These are phyloP conservation scores for Danio albolineatus DNA, from an alignment of 2,797 vertebrate genomes.

Conservation along the genomic window DNA sequence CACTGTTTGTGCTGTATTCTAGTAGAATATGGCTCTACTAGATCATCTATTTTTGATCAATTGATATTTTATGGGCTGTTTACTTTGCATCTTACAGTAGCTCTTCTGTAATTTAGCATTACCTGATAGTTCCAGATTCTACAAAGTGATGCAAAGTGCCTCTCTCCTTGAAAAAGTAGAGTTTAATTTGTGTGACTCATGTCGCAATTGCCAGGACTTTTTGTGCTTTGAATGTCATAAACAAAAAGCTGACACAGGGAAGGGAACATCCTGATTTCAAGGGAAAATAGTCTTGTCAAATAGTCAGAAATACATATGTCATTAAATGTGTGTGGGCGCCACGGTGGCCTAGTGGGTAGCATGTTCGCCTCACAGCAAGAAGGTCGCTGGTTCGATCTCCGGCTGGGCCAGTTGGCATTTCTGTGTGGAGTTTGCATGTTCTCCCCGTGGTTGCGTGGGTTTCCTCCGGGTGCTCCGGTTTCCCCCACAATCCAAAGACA, in stretches of 20 bases:
- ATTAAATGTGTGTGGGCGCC: too few relatives aligned
- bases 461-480: too few relatives aligned
- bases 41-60: neutral
- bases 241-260: neutral
- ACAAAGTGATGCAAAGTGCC: neutral
- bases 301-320: neutral
- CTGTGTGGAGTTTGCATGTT: too few relatives aligned
- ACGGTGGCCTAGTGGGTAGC: too few relatives aligned
- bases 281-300: neutral
- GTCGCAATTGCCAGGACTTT: slow-evolving; percentile 5
- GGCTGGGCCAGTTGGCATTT: too few relatives aligned
- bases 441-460: too few relatives aligned
- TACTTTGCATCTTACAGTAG: slow-evolving; percentile 13
- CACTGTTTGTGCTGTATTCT: too few relatives aligned
- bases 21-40: neutral
- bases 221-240: slow-evolving; percentile 12
- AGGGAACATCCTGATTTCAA: neutral
- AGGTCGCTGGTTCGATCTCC: too few relatives aligned
- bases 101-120: slow-evolving; percentile 6
- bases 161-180: neutral
- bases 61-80: neutral
- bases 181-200: neutral
- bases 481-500: too few relatives aligned
- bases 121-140: neutral
- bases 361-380: too few relatives aligned